phyloP scores from a whole-genome alignment of 2,797 vertebrate genomes.

The Pachyuromys duprasi region DNA sequence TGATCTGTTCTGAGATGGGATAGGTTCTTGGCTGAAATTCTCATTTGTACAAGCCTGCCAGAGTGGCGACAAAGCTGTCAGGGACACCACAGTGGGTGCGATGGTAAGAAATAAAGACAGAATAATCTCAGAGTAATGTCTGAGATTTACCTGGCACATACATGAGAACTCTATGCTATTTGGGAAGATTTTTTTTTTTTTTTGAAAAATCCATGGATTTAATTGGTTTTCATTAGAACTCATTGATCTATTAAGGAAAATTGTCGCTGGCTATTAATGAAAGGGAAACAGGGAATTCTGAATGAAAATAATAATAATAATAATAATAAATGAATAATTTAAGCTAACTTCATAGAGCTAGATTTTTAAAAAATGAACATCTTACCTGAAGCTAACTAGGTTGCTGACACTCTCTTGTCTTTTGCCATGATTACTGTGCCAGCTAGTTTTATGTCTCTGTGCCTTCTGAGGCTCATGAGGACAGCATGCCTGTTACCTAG shows the following conservation, averaged over 20 bases:
- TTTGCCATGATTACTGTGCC: background rate
- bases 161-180: background rate
- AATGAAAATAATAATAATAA: background rate
- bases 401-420: background rate
- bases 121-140: background rate
- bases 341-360: background rate
- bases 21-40: conserved; percentile 26
- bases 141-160: background rate
- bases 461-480: background rate
- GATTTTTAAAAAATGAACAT: background rate
- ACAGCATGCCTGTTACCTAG: background rate
- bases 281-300: background rate
- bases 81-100: background rate
- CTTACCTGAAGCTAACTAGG: background rate
- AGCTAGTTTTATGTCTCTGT: background rate
- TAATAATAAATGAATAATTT: background rate
- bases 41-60: conserved; percentile 14
- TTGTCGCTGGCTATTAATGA: background rate
- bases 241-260: background rate
- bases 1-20: background rate
- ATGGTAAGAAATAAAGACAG: background rate
- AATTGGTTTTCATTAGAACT: conserved; percentile 2
- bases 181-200: conserved; percentile 9
- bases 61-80: conserved; percentile 8
- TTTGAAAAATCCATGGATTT: background rate